Percentiles rank a stretch among this genome's conserved stretches.
phyloP scores from a whole-genome alignment of 2,888 invertebrate genomes.

The Ochropacha duplaris region DNA sequence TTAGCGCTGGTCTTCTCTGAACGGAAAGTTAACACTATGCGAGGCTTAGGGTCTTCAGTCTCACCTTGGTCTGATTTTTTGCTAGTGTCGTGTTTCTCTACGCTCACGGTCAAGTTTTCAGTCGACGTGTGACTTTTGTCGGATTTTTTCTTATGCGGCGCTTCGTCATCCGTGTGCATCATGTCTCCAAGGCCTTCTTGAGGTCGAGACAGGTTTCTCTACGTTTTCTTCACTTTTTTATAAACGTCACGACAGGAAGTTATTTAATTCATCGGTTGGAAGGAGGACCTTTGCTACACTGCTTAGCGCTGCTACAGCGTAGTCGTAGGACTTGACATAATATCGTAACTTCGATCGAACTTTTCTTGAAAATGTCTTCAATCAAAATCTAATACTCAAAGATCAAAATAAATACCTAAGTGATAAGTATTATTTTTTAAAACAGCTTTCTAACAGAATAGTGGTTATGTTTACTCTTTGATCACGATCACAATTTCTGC shows the following conservation, averaged over 20 bases:
- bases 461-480: too few species aligned
- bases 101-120: constrained; percentile 47
- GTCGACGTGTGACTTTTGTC: constrained; percentile 46
- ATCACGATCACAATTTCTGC: too few species aligned
- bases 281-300: neutral
- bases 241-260: neutral
- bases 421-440: too few species aligned
- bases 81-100: constrained; percentile 49
- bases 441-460: too few species aligned
- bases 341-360: too few species aligned
- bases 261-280: neutral
- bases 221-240: constrained; percentile 1
- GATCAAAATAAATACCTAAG: too few species aligned
- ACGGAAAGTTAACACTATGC: constrained; percentile 85
- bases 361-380: too few species aligned
- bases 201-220: constrained; percentile 30
- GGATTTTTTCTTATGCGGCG: constrained; percentile 56
- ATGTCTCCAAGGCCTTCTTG: constrained; percentile 56
- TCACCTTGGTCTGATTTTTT: constrained; percentile 59
- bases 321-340: too few species aligned
- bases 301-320: too few species aligned
- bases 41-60: constrained; percentile 76
- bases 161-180: constrained; percentile 66
- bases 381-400: too few species aligned
- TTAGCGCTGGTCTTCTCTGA: constrained; percentile 83